Conservation (phyloP, 2,113 vertebrate species). For the Coptodon rendalli region DNA sequence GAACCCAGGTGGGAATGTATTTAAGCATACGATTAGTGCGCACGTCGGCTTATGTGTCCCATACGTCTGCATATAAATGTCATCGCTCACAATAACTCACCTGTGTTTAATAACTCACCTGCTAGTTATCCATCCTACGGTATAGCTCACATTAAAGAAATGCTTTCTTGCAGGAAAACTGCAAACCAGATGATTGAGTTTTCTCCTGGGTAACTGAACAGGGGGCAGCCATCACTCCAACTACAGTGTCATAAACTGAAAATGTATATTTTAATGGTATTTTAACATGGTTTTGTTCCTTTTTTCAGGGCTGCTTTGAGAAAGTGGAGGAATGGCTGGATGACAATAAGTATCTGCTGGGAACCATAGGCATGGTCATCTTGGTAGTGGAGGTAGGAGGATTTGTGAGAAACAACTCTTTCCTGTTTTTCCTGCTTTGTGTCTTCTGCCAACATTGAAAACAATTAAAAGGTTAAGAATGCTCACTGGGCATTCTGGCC, state of each 20-base stretch:
- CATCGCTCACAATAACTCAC: background rate
- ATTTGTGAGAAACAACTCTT: background rate
- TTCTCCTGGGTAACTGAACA: background rate
- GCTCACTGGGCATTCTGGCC: conserved; percentile 6
- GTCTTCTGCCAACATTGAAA: background rate
- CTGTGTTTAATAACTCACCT: conserved; percentile 1
- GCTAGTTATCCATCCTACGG: background rate
- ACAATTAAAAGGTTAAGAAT: background rate
- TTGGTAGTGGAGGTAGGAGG: conserved; percentile 88
- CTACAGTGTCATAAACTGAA: background rate
- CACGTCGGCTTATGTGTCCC: background rate
- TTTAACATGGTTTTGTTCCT: background rate
- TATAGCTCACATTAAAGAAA: background rate
- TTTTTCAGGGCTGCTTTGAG: conserved; percentile 88
- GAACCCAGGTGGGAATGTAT: conserved; percentile 12
- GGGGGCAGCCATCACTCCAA: background rate
- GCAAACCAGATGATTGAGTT: background rate
- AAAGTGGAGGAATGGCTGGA: conserved; percentile 91
- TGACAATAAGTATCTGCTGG: conserved; percentile 90
- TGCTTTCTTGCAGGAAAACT: background rate
- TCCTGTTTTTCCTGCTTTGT: background rate
- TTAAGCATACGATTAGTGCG: background rate
- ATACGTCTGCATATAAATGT: background rate
- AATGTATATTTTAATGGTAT: background rate
- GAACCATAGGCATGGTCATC: conserved; percentile 88